Conservation (phyloP, 2,888 invertebrate species). For the Phyllotreta striolata region DNA sequence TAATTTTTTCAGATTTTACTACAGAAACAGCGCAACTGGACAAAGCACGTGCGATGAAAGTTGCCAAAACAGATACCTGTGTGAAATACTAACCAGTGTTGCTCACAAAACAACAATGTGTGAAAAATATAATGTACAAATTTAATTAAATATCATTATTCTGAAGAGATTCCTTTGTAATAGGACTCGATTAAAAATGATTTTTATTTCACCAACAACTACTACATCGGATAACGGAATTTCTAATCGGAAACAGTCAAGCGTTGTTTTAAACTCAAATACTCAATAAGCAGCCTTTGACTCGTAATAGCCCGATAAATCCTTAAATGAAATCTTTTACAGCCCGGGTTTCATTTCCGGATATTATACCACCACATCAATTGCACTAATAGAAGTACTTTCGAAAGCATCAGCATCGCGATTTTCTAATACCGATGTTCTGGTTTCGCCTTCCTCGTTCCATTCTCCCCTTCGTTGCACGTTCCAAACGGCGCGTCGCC, state of each 20-base stretch:
- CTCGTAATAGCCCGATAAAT: too few species aligned
- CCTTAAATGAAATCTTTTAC: too few species aligned
- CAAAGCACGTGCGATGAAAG: slow-evolving; percentile 44
- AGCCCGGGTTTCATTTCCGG: too few species aligned
- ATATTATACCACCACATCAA: too few species aligned
- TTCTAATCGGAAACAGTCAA: too few species aligned
- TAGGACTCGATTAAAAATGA: not conserved
- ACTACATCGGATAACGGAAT: too few species aligned
- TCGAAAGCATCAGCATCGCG: too few species aligned
- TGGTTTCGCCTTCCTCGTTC: slow-evolving; percentile 9
- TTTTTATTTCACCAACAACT: not conserved
- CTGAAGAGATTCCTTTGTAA: not conserved
- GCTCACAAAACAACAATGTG: not conserved
- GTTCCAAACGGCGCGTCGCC: slow-evolving; percentile 22
- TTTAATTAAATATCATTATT: not conserved
- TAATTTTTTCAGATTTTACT: slow-evolving; percentile 42
- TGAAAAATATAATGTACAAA: slow-evolving; percentile 7
- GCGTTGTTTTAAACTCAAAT: too few species aligned
- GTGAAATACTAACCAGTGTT: slow-evolving; percentile 65
- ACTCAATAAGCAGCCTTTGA: too few species aligned
- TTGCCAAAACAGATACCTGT: slow-evolving; percentile 58
- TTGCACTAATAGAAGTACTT: too few species aligned
- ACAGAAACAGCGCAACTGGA: slow-evolving; percentile 39
- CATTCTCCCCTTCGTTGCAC: slow-evolving; percentile 1
- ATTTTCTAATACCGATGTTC: not conserved